Conservation (phyloP, 2,797 vertebrate genomes). For the Champsocephalus gunnari region DNA sequence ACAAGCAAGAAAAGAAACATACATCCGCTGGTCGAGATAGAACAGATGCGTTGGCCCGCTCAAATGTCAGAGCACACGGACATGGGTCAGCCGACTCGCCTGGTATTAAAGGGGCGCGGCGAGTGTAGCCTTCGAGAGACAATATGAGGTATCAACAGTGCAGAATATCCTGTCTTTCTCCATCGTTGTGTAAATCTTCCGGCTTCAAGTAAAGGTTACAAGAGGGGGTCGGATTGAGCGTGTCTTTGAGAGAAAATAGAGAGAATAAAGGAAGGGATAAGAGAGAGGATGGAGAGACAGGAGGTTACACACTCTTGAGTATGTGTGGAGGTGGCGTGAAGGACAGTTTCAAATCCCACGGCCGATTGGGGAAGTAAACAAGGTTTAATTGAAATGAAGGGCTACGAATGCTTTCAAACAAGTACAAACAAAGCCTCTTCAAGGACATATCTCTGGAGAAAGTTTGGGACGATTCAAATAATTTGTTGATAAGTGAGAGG, state of each 20-base stretch:
- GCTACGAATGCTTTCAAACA: not conserved
- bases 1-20: not conserved
- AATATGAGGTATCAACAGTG: slow-evolving; percentile 28
- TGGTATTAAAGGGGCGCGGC: slow-evolving; percentile 18
- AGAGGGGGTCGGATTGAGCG: not conserved
- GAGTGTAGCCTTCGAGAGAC: not conserved
- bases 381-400: not conserved
- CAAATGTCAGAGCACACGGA: slow-evolving; percentile 46
- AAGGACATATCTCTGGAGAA: not conserved
- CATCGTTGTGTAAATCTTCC: slow-evolving; percentile 32
- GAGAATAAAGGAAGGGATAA: slow-evolving; percentile 14
- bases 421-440: not conserved
- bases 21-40: not conserved
- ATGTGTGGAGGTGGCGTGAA: slow-evolving; percentile 23
- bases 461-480: slow-evolving; percentile 1
- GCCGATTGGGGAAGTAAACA: not conserved
- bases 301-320: slow-evolving; percentile 22
- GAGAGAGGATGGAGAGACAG: slow-evolving; percentile 13
- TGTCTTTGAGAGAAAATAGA: not conserved
- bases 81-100: slow-evolving; percentile 2
- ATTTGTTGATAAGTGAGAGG: slow-evolving; percentile 2
- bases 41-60: slow-evolving; percentile 5
- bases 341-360: not conserved
- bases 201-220: slow-evolving; percentile 59
- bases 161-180: slow-evolving; percentile 18